phyloP scores from a whole-genome alignment of 2,113 vertebrate genomes.

The Numenius arquata region DNA sequence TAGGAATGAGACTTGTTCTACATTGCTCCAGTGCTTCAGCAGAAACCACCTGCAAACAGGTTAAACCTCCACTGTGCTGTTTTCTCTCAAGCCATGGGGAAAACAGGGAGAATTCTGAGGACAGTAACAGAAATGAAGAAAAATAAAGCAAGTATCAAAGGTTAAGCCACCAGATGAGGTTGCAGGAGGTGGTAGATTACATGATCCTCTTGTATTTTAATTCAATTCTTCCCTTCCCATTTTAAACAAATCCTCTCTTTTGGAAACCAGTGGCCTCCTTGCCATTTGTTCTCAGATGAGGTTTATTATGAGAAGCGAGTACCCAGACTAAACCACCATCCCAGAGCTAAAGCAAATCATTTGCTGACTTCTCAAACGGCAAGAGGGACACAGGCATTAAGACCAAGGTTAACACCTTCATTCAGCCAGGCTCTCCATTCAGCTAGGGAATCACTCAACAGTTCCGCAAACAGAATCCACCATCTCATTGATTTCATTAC shows the following conservation, averaged over 20 bases:
- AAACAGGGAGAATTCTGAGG: not conserved
- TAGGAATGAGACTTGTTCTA: not conserved
- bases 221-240: not conserved
- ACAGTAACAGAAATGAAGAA: not conserved
- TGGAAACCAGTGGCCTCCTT: not conserved
- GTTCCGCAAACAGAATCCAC: not conserved
- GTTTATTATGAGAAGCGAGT: not conserved
- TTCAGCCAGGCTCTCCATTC: not conserved
- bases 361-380: not conserved
- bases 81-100: not conserved
- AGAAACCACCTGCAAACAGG: not conserved
- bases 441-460: conserved; percentile 1
- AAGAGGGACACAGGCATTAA: not conserved
- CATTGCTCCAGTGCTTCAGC: not conserved
- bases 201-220: not conserved
- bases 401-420: conserved; percentile 39
- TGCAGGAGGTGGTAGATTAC: not conserved
- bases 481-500: not conserved
- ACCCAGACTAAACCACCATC: not conserved
- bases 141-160: conserved; percentile 26
- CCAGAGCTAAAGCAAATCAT: not conserved
- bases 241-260: conserved; percentile 14
- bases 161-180: not conserved
- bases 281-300: not conserved
- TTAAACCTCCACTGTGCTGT: not conserved